phyloP scores from a whole-genome alignment of 2,888 invertebrate genomes.

The Cheilosia soror region DNA sequence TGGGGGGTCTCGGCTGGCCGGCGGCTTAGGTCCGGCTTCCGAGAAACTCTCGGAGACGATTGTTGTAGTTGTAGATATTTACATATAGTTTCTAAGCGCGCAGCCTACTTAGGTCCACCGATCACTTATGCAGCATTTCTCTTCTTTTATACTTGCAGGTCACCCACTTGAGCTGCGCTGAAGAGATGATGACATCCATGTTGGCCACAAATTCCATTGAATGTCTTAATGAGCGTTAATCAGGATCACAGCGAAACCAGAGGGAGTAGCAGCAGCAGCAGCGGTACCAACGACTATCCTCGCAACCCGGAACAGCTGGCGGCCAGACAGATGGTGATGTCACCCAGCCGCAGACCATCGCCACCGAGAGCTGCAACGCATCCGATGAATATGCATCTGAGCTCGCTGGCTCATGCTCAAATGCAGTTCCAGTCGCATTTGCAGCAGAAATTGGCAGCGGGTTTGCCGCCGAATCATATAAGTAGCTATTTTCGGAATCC shows the following conservation, averaged over 20 bases:
- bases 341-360: conserved; percentile 88
- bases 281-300: conserved; percentile 76
- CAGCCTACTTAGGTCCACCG: conserved; percentile 14
- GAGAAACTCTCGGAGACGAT: conserved; percentile 28
- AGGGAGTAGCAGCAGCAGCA: conserved; percentile 75
- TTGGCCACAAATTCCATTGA: conserved; percentile 57
- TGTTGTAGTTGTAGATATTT: conserved; percentile 26
- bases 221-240: conserved; percentile 75
- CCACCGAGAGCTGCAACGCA: conserved; percentile 85
- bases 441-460: conserved; percentile 83
- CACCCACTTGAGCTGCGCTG: conserved; percentile 55
- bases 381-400: conserved; percentile 84
- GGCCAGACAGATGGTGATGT: conserved; percentile 85
- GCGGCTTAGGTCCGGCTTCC: conserved; percentile 45
- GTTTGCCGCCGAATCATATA: conserved; percentile 77
- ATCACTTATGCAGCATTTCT: conserved; percentile 22
- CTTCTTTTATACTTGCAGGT: conserved; percentile 59
- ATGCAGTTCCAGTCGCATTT: conserved; percentile 83
- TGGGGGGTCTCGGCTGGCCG: conserved; percentile 53
- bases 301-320: conserved; percentile 67
- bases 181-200: conserved; percentile 65
- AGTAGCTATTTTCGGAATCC: conserved; percentile 81
- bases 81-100: conserved; percentile 53
- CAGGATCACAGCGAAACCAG: conserved; percentile 75
- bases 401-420: conserved; percentile 82